A percentile compares a stretch with the other conserved stretches of the same genome.
These are phyloP conservation scores for Leptinotarsa peninsularis DNA, from an alignment of 2,888 invertebrate genomes.

Conservation along the genomic window DNA sequence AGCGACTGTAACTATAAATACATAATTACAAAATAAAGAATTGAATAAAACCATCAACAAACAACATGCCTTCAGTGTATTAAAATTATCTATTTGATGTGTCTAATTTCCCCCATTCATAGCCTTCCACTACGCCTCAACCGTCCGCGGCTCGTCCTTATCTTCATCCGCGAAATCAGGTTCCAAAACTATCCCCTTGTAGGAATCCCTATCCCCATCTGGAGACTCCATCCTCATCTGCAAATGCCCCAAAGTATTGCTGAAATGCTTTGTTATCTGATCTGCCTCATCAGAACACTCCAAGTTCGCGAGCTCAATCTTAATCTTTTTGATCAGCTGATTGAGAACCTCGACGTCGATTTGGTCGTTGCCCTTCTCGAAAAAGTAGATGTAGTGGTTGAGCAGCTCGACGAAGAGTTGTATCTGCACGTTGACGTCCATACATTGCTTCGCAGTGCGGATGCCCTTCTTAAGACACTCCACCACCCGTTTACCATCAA, in stretches of 20 bases:
- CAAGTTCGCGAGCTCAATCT: slow-evolving; percentile 92
- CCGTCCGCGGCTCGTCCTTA: slow-evolving; percentile 21
- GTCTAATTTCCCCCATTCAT: background rate
- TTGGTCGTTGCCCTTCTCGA: slow-evolving; percentile 80
- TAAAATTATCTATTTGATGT: background rate
- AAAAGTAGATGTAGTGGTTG: slow-evolving; percentile 93
- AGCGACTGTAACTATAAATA: background rate
- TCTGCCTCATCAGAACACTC: slow-evolving; percentile 97
- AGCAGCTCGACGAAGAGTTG: slow-evolving; percentile 95
- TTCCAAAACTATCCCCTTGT: slow-evolving; percentile 70
- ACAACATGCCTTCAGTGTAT: no score
- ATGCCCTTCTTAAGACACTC: slow-evolving; percentile 98
- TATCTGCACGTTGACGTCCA: slow-evolving; percentile 94
- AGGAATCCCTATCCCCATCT: slow-evolving; percentile 72
- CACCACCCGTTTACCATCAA: slow-evolving; percentile 90
- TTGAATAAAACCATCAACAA: background rate
- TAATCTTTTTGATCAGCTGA: slow-evolving; percentile 88
- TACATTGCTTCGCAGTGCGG: slow-evolving; percentile 95
- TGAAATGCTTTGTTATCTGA: slow-evolving; percentile 95
- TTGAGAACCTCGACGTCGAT: slow-evolving; percentile 62
- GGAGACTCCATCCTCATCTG: slow-evolving; percentile 77
- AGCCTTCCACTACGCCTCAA: slow-evolving; percentile 10
- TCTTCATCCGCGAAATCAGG: slow-evolving; percentile 38
- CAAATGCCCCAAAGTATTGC: slow-evolving; percentile 87
- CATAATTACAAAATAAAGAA: background rate